phyloP scores from a whole-genome alignment of 2,113 vertebrate genomes.

The Maccullochella peelii region DNA sequence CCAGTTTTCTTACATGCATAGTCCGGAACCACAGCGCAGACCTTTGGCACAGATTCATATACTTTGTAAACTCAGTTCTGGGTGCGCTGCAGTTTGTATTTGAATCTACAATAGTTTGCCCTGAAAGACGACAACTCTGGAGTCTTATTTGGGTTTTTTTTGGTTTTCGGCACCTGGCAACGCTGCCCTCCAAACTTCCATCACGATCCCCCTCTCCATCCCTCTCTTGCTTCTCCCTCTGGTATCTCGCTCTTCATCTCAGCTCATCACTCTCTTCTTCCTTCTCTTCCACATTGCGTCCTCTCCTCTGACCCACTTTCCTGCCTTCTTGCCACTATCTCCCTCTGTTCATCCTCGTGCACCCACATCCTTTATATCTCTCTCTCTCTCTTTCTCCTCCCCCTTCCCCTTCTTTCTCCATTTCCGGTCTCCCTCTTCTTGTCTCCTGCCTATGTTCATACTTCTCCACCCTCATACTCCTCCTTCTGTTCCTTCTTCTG shows the following conservation, averaged over 20 bases:
- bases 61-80: background rate
- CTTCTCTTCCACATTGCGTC: constrained; percentile 54
- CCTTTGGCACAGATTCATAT: background rate
- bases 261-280: constrained; percentile 48
- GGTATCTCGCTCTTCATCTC: constrained; percentile 47
- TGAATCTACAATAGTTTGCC: background rate
- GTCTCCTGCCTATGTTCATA: constrained; percentile 21
- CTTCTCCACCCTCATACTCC: constrained; percentile 29
- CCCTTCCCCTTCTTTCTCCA: constrained; percentile 10
- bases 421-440: constrained; percentile 26
- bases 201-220: constrained; percentile 38
- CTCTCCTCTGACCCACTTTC: constrained; percentile 77
- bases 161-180: constrained; percentile 31
- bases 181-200: constrained; percentile 33
- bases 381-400: constrained; percentile 41
- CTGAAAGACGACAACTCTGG: background rate
- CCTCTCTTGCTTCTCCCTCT: constrained; percentile 23
- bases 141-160: constrained; percentile 26
- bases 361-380: constrained; percentile 53
- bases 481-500: constrained; percentile 12
- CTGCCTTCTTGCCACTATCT: constrained; percentile 63
- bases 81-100: background rate
- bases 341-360: constrained; percentile 54
- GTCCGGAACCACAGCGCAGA: background rate
- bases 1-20: background rate